Evolutionary conservation across 2,113 vertebrate species (phyloP).

Genomic region (Cariama cristata): DNA sequence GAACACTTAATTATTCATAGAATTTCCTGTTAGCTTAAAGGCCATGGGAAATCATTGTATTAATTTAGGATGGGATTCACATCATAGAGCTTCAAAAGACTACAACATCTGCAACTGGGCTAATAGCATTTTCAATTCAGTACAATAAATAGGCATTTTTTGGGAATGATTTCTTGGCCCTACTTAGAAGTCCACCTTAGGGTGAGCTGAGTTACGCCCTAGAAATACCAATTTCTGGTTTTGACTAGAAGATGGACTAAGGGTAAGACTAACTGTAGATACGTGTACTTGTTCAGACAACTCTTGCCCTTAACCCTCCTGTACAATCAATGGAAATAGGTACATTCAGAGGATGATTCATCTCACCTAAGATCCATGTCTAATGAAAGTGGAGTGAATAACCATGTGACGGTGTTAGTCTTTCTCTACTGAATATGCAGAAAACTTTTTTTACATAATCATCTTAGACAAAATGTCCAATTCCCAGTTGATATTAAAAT

Average conservation of each 20-base stretch:
- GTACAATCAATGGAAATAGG: accelerated
- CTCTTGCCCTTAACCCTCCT: not conserved
- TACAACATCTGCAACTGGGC: not conserved
- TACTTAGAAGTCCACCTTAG: not conserved
- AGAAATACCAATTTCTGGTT: not conserved
- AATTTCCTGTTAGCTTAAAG: not conserved
- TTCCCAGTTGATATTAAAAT: not conserved
- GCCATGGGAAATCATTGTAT: not conserved
- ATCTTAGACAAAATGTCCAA: not conserved
- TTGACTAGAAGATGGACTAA: not conserved
- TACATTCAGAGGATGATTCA: not conserved
- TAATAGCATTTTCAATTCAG: not conserved
- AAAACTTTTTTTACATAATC: not conserved
- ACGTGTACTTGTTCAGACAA: not conserved
- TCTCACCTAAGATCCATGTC: not conserved
- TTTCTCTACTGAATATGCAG: not conserved
- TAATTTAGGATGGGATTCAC: not conserved
- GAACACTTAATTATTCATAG: not conserved
- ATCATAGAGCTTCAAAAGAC: not conserved
- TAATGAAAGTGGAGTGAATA: not conserved
- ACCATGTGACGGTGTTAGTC: not conserved
- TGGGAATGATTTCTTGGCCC: not conserved
- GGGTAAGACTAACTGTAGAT: not conserved
- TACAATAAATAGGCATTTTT: not conserved
- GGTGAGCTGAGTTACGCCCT: not conserved